Evolutionary conservation across 2,888 invertebrate species (phyloP), one percentile per base, ranked within the genome.

Genomic region (Tuberolachnus salignus): DNA sequence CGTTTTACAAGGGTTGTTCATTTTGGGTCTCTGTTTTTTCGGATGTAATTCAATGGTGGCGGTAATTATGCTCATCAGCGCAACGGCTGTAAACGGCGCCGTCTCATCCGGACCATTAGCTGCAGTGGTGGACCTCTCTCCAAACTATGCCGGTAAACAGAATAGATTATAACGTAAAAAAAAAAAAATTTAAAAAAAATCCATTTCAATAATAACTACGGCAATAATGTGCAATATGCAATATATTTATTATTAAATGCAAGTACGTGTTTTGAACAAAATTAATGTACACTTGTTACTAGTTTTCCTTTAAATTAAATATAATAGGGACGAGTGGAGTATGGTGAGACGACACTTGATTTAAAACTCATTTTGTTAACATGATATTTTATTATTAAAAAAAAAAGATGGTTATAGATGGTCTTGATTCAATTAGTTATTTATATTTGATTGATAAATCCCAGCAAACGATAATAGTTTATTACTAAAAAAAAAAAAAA

Each of bases 41-140:
- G 91, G 90, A 0, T 91, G 91, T 83, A 87, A 91, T 83, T 86
- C 88, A 6, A 85, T 85, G 1, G 85, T 88, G 3, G 91, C 91
- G 0, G 88, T 91, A 63, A 83, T 89, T 3, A 88, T 90, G 82
- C 86, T 92, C 81, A 89, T 89, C 53, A 82, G 88, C n/a, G 90
- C 91, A 0, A 89, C 89, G 1, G 88, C 89, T 57, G 86, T 89
- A 10, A 90, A 90, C 83, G 92, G 92, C 0, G 89, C 91, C 0
- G 88, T 90, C 1, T 90, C 91, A 0, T 89, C 91, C 0, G 91
- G 91, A 0, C 89, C 90, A 1, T 85, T 91, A 49, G 89, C 91
- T 3, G 89, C 88, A 73, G 87, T 91, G 80, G 90, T 92, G 11
- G 92, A 92, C 83, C 87, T 92, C 67, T 89, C 91, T 80, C 85